A percentile compares a stretch with the other conserved stretches of the same genome.
These are phyloP conservation scores for Venustaconcha ellipsiformis DNA, from an alignment of 1,140 invertebrate species.

Conservation along the genomic window DNA sequence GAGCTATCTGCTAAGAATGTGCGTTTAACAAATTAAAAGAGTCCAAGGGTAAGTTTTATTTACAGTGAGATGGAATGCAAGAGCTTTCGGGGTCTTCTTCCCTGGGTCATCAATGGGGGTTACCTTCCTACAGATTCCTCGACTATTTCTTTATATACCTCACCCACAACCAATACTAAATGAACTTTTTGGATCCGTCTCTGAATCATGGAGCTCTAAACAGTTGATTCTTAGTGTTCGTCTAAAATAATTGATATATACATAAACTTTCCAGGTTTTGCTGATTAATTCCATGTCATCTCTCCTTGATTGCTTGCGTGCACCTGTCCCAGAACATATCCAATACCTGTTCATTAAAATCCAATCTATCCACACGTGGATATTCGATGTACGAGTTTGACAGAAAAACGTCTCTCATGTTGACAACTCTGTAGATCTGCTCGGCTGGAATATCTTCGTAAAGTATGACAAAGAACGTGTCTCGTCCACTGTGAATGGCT, in stretches of 20 bases:
- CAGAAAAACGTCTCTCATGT: slow-evolving; percentile 29
- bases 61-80: no score
- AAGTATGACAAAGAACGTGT: slow-evolving; percentile 33
- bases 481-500: slow-evolving; percentile 24
- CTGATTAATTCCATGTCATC: not conserved
- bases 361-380: slow-evolving; percentile 1
- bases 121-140: no score
- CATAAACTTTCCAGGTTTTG: not conserved
- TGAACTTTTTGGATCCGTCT: no score
- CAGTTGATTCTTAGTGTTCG: no score
- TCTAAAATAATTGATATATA: not conserved
- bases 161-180: no score
- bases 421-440: slow-evolving; percentile 8
- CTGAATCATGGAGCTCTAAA: no score
- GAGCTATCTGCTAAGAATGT: no score
- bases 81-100: no score
- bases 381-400: slow-evolving; percentile 31
- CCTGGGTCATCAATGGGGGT: no score
- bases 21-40: no score
- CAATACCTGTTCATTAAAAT: not conserved
- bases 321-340: slow-evolving; percentile 4
- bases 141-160: no score
- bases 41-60: no score
- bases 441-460: slow-evolving; percentile 29
- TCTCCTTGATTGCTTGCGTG: not conserved